Evolutionary conservation across 2,113 vertebrate genomes (phyloP).

Genomic region (Protomyctophum bolini): DNA sequence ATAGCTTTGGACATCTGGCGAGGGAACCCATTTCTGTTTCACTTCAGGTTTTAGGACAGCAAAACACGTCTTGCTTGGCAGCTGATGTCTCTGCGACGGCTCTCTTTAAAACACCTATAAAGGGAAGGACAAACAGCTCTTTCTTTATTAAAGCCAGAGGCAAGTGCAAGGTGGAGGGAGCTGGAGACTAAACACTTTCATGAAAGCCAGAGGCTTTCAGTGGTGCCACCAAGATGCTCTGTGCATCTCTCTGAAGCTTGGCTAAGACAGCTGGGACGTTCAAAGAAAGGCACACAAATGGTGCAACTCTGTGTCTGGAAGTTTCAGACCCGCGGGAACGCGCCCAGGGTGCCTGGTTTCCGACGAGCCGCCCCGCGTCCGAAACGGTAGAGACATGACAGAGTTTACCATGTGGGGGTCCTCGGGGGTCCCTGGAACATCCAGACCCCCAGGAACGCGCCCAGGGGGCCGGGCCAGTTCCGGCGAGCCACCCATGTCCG

Average conservation of each 20-base stretch:
- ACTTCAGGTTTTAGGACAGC: too few relatives aligned
- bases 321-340: neutral
- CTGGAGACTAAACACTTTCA: conserved; percentile 10
- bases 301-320: neutral
- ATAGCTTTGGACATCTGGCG: too few relatives aligned
- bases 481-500: too few relatives aligned
- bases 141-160: conserved; percentile 5
- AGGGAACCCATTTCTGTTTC: too few relatives aligned
- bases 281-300: neutral
- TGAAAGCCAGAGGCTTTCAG: conserved; percentile 21
- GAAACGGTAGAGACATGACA: too few relatives aligned
- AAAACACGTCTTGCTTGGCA: conserved; percentile 5
- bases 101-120: conserved; percentile 12
- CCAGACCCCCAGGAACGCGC: too few relatives aligned
- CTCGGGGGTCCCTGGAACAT: too few relatives aligned
- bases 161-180: neutral
- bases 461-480: too few relatives aligned
- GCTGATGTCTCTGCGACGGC: conserved; percentile 16
- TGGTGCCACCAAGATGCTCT: neutral
- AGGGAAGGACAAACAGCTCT: conserved; percentile 22
- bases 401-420: too few relatives aligned
- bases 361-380: too few relatives aligned
- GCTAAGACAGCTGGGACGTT: neutral
- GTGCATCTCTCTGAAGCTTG: neutral
- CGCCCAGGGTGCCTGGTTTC: too few relatives aligned